A percentile compares a stretch with the other conserved stretches of the same genome.
These are phyloP conservation scores for Epinotia demarniana DNA, from an alignment of 2,888 invertebrate genomes.

Conservation along the genomic window DNA sequence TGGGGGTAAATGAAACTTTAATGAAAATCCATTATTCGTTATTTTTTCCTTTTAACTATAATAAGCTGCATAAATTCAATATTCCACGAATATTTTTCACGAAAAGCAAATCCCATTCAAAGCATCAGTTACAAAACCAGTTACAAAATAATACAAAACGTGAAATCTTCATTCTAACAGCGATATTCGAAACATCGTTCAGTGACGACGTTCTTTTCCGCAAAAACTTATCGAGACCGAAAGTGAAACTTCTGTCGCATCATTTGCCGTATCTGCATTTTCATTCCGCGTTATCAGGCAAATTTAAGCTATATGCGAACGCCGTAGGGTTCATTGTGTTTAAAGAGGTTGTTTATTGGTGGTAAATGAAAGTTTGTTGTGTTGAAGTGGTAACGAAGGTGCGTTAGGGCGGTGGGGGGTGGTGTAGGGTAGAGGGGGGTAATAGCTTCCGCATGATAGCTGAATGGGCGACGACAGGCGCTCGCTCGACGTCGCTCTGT, in stretches of 20 bases:
- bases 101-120: background rate
- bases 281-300: slow-evolving; percentile 45
- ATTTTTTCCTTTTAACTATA: no score
- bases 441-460: slow-evolving; percentile 69
- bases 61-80: no score
- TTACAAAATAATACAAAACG: background rate
- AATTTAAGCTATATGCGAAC: slow-evolving; percentile 21
- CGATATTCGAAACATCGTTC: slow-evolving; percentile 21
- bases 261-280: slow-evolving; percentile 57
- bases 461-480: slow-evolving; percentile 56
- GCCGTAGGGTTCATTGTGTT: slow-evolving; percentile 22
- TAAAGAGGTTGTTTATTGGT: slow-evolving; percentile 20
- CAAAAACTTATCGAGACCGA: slow-evolving; percentile 42
- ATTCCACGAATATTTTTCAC: background rate
- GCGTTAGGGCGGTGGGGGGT: slow-evolving; percentile 45
- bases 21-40: no score
- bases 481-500: slow-evolving; percentile 4
- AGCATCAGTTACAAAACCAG: background rate
- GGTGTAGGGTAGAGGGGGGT: slow-evolving; percentile 60
- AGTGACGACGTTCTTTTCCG: slow-evolving; percentile 28
- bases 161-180: slow-evolving; percentile 33
- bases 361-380: slow-evolving; percentile 30
- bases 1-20: no score
- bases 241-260: slow-evolving; percentile 64
- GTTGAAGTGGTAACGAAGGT: slow-evolving; percentile 41